A percentile compares a stretch with the other conserved stretches of the same genome.
Evolutionary conservation across 2,888 invertebrate genomes (phyloP).

Genomic region (Sphinx pinastri): DNA sequence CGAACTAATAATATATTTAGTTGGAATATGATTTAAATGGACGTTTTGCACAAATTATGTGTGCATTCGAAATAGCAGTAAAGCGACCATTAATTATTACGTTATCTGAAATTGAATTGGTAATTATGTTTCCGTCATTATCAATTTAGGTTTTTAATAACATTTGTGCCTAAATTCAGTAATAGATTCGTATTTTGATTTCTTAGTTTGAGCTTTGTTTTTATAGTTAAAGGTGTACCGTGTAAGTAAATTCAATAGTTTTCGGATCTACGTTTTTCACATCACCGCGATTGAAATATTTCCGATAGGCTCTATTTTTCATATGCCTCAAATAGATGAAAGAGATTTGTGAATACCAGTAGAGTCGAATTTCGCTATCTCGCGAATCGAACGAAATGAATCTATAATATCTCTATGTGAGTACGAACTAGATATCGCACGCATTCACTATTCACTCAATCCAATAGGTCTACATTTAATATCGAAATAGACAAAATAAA

Average conservation of each 20-base stretch:
- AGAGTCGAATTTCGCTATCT: background rate
- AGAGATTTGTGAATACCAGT: constrained; percentile 3
- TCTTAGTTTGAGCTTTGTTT: background rate
- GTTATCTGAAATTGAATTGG: constrained; percentile 13
- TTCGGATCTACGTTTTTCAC: background rate
- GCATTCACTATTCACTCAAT: background rate
- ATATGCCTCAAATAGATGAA: background rate
- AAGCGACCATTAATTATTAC: background rate
- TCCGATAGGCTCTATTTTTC: background rate
- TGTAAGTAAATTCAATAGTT: too few species aligned
- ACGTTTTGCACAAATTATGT: background rate
- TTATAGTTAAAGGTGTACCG: background rate
- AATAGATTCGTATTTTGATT: background rate
- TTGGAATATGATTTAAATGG: constrained; percentile 1
- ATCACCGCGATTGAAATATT: background rate
- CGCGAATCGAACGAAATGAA: background rate
- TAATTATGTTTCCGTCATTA: constrained; percentile 3
- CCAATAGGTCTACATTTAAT: background rate
- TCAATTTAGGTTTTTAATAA: constrained; percentile 1
- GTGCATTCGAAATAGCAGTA: background rate
- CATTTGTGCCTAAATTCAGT: background rate
- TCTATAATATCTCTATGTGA: background rate
- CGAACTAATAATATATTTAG: background rate
- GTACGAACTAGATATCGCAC: background rate
- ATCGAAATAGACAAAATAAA: background rate